Evolutionary conservation across 2,888 invertebrate species (phyloP).

Genomic region (Cybosia mesomella): DNA sequence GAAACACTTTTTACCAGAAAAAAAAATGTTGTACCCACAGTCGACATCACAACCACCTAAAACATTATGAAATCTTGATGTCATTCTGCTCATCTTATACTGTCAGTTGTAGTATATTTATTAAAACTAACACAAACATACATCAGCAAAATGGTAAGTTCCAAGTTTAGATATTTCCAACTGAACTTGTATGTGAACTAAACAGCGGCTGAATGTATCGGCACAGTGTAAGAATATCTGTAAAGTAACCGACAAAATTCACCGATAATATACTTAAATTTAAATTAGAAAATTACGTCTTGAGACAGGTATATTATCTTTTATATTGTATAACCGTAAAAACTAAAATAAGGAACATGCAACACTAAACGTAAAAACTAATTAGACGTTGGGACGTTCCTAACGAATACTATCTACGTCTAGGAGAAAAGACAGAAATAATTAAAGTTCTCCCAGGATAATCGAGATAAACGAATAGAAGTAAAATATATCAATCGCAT

Average conservation of each 20-base stretch:
- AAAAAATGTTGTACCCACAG: background rate
- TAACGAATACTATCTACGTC: background rate
- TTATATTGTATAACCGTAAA: no score
- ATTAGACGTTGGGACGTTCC: background rate
- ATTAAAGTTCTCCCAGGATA: background rate
- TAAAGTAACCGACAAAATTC: conserved; percentile 10
- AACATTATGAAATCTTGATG: background rate
- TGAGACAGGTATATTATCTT: no score
- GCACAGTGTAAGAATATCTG: conserved; percentile 36
- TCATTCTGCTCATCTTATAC: background rate
- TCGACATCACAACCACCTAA: background rate
- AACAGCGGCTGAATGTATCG: conserved; percentile 28
- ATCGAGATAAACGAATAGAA: background rate
- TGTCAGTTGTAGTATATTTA: background rate
- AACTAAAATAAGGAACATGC: no score
- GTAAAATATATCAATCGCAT: background rate
- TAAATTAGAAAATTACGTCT: no score
- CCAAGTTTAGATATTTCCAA: conserved; percentile 13
- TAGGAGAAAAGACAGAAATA: background rate
- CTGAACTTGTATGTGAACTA: conserved; percentile 24
- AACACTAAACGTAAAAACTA: background rate
- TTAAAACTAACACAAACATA: background rate
- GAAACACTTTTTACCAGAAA: background rate
- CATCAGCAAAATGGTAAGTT: background rate
- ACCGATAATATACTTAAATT: conserved; percentile 3